phyloP scores from a whole-genome alignment of 2,113 vertebrate species.

The Myotis lucifugus region DNA sequence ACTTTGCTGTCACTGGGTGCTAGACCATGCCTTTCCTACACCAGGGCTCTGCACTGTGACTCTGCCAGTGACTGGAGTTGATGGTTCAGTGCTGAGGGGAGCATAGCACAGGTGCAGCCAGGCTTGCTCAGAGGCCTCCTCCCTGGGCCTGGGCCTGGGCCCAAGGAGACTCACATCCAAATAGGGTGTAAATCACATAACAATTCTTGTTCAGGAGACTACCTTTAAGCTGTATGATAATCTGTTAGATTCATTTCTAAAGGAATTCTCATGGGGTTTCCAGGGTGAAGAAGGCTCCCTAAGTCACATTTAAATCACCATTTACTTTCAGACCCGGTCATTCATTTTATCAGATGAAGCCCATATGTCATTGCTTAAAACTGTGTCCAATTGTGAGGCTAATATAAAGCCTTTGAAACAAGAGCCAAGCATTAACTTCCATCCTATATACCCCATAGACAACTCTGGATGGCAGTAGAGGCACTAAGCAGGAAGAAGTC shows the following conservation, averaged over 20 bases:
- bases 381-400: not conserved
- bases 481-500: not conserved
- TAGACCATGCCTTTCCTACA: not conserved
- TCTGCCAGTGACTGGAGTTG: not conserved
- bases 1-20: not conserved
- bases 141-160: not conserved
- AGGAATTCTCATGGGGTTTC: not conserved
- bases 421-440: not conserved
- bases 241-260: not conserved
- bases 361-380: conserved; percentile 9
- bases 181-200: not conserved
- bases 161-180: not conserved
- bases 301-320: not conserved
- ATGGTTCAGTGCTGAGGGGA: not conserved
- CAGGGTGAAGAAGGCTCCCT: not conserved
- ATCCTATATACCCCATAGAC: accelerated
- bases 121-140: not conserved
- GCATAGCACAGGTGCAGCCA: not conserved
- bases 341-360: conserved; percentile 25
- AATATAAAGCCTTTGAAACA: not conserved
- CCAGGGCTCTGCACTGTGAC: not conserved
- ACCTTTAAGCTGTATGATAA: not conserved
- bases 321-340: not conserved
- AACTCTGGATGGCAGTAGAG: not conserved
- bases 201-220: not conserved